Evolutionary conservation across 2,797 vertebrate species (phyloP), one percentile per base, ranked within the genome.

Genomic region (Dendrocincla fuliginosa): DNA sequence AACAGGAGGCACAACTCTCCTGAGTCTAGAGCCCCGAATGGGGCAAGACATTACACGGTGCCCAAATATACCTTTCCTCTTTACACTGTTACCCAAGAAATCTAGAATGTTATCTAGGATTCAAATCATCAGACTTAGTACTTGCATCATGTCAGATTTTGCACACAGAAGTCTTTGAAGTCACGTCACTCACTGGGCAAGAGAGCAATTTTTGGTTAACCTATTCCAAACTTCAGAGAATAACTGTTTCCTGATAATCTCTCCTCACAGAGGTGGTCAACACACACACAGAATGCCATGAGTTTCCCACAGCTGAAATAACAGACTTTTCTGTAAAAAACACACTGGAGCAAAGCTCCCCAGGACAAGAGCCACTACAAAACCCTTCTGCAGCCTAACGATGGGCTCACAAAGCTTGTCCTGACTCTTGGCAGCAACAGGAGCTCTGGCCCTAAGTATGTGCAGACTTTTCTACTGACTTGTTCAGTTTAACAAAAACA

Each of bases 341-440:
- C 6, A 10, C 11, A 56, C 8, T 4, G 2, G 6, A 65, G 35
- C 4, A 52, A 47, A 32, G 44, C 3, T 70, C 35, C 50, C 16
- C 56, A 49, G 42, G 17, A 41, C 46, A 53, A 32, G 1, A 71
- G 7, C 8, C 37, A 37, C 41, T 11, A 27, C 23, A 32, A 84
- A 80, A 32, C 14, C 28, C 15, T 52, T 35, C 55, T 25, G 22
- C 73, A 71, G 76, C 15, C 28, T 10, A 32, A 11, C 4, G 19
- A 73, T 2, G 17, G 24, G 30, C 12, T 23, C 70, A 15, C 39
- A 39, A 53, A 87, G 11, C 60, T 49, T 18, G 20, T 6, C 59
- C 28, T 30, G n/a, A 37, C 24, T 52, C 35, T 25, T 0, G 0
- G 68, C 52, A 70, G 61, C 41, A 75, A 73, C 17, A 78, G 0